Conservation (phyloP, 1,140 invertebrate genomes). For the Platorchestia sp. region DNA sequence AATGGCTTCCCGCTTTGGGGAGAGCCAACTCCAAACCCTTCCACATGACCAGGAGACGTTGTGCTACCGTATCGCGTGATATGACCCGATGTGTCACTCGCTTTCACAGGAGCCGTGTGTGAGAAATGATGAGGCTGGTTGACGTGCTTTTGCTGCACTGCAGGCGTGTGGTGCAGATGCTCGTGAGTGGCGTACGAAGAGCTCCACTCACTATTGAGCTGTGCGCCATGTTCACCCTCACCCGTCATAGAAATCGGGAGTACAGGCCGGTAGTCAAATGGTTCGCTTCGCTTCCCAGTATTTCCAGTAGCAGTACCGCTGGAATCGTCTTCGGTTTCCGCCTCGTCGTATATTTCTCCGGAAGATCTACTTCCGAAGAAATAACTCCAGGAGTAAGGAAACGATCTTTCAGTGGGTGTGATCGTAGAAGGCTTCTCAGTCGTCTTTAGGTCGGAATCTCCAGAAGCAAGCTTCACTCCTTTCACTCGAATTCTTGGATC, state of each 20-base stretch:
- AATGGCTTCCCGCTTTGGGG: not conserved
- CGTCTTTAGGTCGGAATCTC: not conserved
- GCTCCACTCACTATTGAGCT: not conserved
- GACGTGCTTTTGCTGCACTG: not conserved
- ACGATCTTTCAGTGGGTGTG: not conserved
- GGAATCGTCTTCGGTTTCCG: not conserved
- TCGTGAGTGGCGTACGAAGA: slow-evolving; percentile 14
- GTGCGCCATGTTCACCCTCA: not conserved
- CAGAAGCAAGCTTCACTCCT: not conserved
- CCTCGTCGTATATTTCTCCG: not conserved
- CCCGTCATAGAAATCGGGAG: not conserved
- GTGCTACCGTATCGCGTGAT: not conserved
- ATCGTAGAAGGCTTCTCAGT: not conserved
- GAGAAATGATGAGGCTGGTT: slow-evolving; percentile 31
- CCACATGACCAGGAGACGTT: not conserved
- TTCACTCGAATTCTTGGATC: not conserved
- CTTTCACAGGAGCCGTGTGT: not conserved
- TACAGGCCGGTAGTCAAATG: not conserved
- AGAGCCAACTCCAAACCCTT: not conserved
- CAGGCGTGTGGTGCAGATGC: not conserved
- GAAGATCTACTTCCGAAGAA: slow-evolving; percentile 19
- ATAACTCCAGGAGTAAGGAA: slow-evolving; percentile 40
- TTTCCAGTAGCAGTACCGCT: not conserved
- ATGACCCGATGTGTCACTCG: not conserved
- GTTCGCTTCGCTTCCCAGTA: not conserved